Evolutionary conservation across 1,140 invertebrate species (phyloP).

Genomic region (Drosophila funebris): DNA sequence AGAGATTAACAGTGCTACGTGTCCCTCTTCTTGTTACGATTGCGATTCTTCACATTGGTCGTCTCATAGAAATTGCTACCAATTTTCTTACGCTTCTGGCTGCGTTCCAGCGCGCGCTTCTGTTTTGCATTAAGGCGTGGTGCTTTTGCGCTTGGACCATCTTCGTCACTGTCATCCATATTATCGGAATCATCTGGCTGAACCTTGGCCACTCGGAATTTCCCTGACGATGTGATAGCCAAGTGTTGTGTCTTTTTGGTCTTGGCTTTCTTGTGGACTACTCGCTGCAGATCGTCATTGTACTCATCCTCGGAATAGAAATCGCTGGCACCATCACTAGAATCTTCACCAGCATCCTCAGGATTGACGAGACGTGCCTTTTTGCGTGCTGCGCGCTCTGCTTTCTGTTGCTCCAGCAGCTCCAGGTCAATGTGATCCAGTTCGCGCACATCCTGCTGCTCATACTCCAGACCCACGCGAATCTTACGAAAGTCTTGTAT

Average conservation of each 20-base stretch:
- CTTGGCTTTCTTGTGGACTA: slow-evolving; percentile 84
- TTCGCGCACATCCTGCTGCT: slow-evolving; percentile 87
- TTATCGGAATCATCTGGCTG: slow-evolving; percentile 67
- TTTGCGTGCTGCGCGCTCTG: slow-evolving; percentile 82
- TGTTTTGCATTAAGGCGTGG: slow-evolving; percentile 90
- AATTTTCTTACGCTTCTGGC: slow-evolving; percentile 92
- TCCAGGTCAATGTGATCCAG: slow-evolving; percentile 85
- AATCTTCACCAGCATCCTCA: slow-evolving; percentile 83
- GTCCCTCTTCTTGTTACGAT: slow-evolving; percentile 78
- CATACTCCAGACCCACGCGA: slow-evolving; percentile 89
- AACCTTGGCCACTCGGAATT: slow-evolving; percentile 84
- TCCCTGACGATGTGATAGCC: slow-evolving; percentile 85
- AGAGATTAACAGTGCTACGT: slow-evolving; percentile 54
- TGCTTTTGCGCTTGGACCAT: slow-evolving; percentile 55
- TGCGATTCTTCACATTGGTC: slow-evolving; percentile 94
- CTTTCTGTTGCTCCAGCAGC: slow-evolving; percentile 85
- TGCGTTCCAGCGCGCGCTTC: slow-evolving; percentile 89
- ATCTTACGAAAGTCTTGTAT: slow-evolving; percentile 93
- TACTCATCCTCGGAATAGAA: slow-evolving; percentile 87
- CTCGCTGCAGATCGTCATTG: slow-evolving; percentile 79
- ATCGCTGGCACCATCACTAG: slow-evolving; percentile 85
- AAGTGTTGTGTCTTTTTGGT: slow-evolving; percentile 83
- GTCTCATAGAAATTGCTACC: slow-evolving; percentile 97
- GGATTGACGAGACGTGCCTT: slow-evolving; percentile 64
- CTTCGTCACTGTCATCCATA: slow-evolving; percentile 75